phyloP scores from a whole-genome alignment of 2,797 vertebrate species.

The Chloroceryle inda region DNA sequence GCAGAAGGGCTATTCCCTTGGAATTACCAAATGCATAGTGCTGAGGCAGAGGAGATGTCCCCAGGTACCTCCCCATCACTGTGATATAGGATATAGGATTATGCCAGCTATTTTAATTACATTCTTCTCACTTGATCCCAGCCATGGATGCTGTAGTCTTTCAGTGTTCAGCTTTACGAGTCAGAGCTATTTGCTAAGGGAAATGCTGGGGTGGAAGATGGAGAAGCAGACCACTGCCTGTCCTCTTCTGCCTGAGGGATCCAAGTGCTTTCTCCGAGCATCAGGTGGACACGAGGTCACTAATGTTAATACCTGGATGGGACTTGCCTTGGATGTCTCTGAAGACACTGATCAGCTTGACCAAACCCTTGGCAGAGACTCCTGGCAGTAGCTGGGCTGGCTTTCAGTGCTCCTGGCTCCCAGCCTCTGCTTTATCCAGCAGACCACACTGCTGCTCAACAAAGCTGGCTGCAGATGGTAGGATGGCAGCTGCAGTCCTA shows the following conservation, averaged over 20 bases:
- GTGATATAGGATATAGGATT: accelerated
- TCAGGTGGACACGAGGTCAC: accelerated
- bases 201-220: background rate
- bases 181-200: background rate
- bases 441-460: conserved; percentile 18
- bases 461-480: conserved; percentile 50
- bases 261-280: background rate
- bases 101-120: accelerated
- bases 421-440: background rate
- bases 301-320: accelerated
- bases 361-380: background rate
- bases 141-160: background rate
- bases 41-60: background rate
- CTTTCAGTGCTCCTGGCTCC: background rate
- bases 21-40: background rate
- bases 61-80: background rate
- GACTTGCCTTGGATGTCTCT: background rate
- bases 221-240: background rate
- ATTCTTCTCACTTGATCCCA: background rate
- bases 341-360: background rate
- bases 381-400: background rate
- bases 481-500: conserved; percentile 47
- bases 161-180: background rate
- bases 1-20: background rate
- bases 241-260: background rate